phyloP scores from a whole-genome alignment of 1,140 invertebrate genomes.

The Ceratina australensis region DNA sequence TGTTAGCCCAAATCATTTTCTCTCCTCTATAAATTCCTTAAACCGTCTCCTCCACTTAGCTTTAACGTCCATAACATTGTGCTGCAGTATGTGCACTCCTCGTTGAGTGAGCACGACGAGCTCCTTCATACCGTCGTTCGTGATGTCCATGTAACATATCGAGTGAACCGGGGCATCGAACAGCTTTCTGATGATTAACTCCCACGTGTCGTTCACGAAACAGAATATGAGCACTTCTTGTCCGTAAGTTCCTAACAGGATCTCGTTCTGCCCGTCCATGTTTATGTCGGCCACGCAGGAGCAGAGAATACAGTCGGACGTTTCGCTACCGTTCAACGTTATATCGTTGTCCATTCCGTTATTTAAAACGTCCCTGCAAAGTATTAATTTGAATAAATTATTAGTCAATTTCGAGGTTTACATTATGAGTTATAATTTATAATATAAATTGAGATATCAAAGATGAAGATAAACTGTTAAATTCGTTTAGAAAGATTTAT shows the following conservation, averaged over 20 bases:
- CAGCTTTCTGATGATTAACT: conserved; percentile 76
- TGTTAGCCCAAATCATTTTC: no score
- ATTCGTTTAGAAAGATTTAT: no score
- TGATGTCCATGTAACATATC: conserved; percentile 84
- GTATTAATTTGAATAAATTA: no score
- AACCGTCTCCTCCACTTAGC: conserved; percentile 69
- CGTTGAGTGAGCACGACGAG: conserved; percentile 84
- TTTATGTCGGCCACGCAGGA: conserved; percentile 85
- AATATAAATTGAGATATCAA: no score
- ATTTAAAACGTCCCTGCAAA: conserved; percentile 82
- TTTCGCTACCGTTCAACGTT: conserved; percentile 80
- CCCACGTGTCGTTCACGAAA: conserved; percentile 76
- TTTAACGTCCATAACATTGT: conserved; percentile 69
- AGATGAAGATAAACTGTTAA: no score
- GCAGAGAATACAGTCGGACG: conserved; percentile 82
- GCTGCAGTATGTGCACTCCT: conserved; percentile 84
- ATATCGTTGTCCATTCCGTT: conserved; percentile 80
- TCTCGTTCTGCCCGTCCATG: conserved; percentile 87
- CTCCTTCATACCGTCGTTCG: conserved; percentile 85
- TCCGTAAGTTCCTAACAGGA: conserved; percentile 86
- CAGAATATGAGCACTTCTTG: conserved; percentile 84
- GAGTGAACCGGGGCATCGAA: conserved; percentile 84
- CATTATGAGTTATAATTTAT: no score
- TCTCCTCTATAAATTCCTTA: conserved; percentile 37
- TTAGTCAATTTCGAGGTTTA: no score